Percentiles rank a stretch among this genome's conserved stretches.
These are phyloP conservation scores for Gymnosoma rotundatum DNA, from an alignment of 2,888 invertebrate genomes.

Conservation along the genomic window DNA sequence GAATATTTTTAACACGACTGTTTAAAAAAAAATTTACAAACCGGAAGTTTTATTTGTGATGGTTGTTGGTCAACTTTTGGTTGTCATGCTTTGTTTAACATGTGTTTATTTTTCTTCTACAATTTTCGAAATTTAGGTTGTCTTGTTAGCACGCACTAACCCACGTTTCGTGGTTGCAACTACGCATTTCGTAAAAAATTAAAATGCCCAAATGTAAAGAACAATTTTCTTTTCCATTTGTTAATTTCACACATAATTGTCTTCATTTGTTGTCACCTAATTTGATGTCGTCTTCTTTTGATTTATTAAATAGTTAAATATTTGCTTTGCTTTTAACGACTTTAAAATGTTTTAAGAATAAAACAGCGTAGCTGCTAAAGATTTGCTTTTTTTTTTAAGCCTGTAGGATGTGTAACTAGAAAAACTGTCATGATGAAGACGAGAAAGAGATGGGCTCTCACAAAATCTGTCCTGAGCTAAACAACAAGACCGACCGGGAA, in stretches of 20 bases:
- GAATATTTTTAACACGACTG: not conserved
- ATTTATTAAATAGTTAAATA: constrained; percentile 20
- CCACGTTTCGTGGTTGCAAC: constrained; percentile 16
- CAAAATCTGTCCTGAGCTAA: no score
- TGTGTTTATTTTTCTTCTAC: constrained; percentile 33
- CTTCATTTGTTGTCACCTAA: constrained; percentile 60
- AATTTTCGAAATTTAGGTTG: constrained; percentile 4
- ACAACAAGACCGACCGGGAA: no score
- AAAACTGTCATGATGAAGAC: no score
- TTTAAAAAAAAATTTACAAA: not conserved
- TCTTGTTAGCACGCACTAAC: constrained; percentile 55
- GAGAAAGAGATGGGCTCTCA: no score
- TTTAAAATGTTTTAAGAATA: no score
- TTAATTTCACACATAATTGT: constrained; percentile 65
- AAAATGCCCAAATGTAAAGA: not conserved
- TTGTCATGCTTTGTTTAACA: constrained; percentile 24
- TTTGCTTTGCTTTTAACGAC: constrained; percentile 12
- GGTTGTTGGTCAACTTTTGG: not conserved
- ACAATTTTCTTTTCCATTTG: constrained; percentile 40
- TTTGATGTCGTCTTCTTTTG: constrained; percentile 15
- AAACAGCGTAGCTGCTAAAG: no score
- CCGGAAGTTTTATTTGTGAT: constrained; percentile 16
- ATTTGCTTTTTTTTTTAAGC: no score
- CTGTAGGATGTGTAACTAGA: no score
- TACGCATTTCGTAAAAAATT: constrained; percentile 48